These are phyloP conservation scores for Bambusicola thoracicus DNA, from an alignment of 2,113 vertebrate genomes.

Conservation along the genomic window DNA sequence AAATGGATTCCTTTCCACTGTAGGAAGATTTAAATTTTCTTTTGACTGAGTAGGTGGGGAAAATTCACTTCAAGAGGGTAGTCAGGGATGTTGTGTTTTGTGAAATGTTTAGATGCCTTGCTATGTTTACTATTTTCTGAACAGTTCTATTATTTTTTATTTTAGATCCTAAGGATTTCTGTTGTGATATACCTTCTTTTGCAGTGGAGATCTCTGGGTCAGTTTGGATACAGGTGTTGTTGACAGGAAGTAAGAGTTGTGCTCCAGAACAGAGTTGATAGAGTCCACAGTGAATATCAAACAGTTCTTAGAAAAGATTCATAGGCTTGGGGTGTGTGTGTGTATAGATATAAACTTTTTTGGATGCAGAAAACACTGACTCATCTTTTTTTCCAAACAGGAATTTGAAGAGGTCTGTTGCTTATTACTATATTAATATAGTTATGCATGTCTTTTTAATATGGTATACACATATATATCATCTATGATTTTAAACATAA, in stretches of 20 bases:
- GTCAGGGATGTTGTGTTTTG: background rate
- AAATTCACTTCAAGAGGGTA: background rate
- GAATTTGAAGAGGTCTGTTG: background rate
- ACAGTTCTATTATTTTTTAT: background rate
- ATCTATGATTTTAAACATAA: background rate
- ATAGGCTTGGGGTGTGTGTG: background rate
- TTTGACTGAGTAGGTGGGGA: background rate
- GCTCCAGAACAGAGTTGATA: background rate
- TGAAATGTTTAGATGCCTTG: background rate
- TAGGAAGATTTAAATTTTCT: background rate
- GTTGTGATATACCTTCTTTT: background rate
- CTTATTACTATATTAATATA: background rate
- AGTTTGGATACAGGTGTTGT: no score
- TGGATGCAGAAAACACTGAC: background rate
- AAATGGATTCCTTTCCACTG: background rate
- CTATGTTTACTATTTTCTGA: background rate
- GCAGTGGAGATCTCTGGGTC: background rate
- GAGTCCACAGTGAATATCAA: background rate
- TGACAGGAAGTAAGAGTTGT: no score
- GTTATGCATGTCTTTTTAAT: background rate
- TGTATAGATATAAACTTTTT: no score
- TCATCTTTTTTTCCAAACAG: background rate
- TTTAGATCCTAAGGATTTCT: background rate
- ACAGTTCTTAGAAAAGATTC: background rate
- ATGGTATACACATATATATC: no score